Evolutionary conservation across 2,888 invertebrate species (phyloP).

Genomic region (Drosophila diplacantha): DNA sequence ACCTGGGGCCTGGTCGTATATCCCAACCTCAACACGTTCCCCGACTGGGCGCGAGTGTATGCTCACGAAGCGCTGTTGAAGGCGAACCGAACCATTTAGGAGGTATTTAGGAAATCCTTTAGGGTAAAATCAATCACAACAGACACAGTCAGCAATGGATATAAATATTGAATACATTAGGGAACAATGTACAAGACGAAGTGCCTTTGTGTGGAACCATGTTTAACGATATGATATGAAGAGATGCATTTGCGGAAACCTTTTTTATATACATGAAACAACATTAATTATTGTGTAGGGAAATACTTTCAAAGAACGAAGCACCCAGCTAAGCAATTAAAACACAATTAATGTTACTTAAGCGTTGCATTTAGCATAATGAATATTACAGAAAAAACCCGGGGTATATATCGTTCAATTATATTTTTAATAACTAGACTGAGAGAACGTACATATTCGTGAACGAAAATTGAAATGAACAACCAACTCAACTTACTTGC

Average conservation of each 20-base stretch:
- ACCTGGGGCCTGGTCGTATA: constrained; percentile 86
- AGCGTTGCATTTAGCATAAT: constrained; percentile 61
- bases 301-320: constrained; percentile 21
- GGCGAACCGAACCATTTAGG: constrained; percentile 27
- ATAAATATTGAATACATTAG: constrained; percentile 23
- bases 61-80: constrained; percentile 16
- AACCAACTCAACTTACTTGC: constrained; percentile 49
- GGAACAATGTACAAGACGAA: constrained; percentile 49
- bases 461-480: constrained; percentile 26
- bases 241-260: constrained; percentile 22
- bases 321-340: constrained; percentile 31
- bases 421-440: constrained; percentile 61
- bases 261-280: constrained; percentile 12
- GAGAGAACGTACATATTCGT: constrained; percentile 45
- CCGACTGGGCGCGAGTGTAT: constrained; percentile 80
- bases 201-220: constrained; percentile 52
- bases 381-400: constrained; percentile 13
- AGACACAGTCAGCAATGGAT: constrained; percentile 13
- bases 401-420: constrained; percentile 22
- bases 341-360: constrained; percentile 54
- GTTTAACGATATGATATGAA: not conserved
- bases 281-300: constrained; percentile 28
- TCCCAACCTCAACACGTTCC: constrained; percentile 80
- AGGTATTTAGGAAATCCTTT: constrained; percentile 43
- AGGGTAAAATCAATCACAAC: constrained; percentile 38